phyloP scores from a whole-genome alignment of 2,797 vertebrate species.

The Dryobates pubescens region DNA sequence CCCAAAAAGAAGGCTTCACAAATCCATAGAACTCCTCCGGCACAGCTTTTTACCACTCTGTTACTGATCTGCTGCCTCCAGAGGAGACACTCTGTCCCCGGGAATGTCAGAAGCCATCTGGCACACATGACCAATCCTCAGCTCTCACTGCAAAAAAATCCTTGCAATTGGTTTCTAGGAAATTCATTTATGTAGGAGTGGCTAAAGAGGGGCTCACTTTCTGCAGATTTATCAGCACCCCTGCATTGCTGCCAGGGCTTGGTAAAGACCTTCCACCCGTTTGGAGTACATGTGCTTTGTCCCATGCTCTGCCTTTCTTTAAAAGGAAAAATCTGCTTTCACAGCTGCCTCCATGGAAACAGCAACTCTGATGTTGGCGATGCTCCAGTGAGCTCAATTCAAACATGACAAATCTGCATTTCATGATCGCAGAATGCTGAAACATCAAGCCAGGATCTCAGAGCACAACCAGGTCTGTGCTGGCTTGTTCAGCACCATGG shows the following conservation, averaged over 20 bases:
- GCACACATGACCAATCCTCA: not conserved
- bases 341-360: conserved; percentile 61
- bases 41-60: not conserved
- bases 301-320: conserved; percentile 3
- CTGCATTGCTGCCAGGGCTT: not conserved
- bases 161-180: not conserved
- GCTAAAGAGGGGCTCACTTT: not conserved
- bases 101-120: not conserved
- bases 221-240: not conserved
- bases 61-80: no score
- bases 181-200: not conserved
- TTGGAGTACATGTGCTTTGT: not conserved
- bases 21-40: not conserved
- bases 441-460: not conserved
- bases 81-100: not conserved
- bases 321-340: conserved; percentile 15
- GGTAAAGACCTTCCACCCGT: not conserved
- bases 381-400: not conserved
- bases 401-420: not conserved
- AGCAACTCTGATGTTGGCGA: not conserved
- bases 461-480: not conserved
- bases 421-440: not conserved
- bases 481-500: not conserved
- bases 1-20: not conserved
- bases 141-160: not conserved